Conservation (phyloP, 2,113 vertebrate species). For the Sarotherodon lohbergeri region DNA sequence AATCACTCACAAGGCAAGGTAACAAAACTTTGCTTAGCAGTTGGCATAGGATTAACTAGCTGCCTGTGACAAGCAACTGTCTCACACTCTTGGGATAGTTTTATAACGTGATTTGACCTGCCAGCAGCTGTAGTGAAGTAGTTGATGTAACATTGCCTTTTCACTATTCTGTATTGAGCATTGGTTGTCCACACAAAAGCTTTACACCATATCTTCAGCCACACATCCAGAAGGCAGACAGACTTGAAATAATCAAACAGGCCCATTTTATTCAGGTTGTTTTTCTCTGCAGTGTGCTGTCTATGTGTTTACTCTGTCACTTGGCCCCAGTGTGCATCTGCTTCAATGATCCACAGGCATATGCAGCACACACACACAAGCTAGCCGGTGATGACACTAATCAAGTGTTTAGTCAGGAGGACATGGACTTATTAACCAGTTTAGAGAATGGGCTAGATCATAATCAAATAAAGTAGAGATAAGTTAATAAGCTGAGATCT, state of each 20-base stretch:
- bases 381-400: slow-evolving; percentile 48
- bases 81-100: neutral
- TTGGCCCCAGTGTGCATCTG: slow-evolving; percentile 15
- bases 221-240: neutral
- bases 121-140: neutral
- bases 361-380: neutral
- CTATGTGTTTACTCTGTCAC: slow-evolving; percentile 39
- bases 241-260: neutral
- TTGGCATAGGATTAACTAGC: neutral
- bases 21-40: neutral
- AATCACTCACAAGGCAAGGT: neutral
- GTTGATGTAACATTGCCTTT: neutral
- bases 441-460: slow-evolving; percentile 21
- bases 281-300: slow-evolving; percentile 17
- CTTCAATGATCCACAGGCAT: slow-evolving; percentile 9
- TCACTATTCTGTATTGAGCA: neutral
- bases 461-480: slow-evolving; percentile 50
- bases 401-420: slow-evolving; percentile 39
- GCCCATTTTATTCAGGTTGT: neutral
- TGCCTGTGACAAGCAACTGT: neutral
- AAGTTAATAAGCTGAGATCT: slow-evolving; percentile 48
- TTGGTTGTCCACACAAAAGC: neutral
- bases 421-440: slow-evolving; percentile 48
- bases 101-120: neutral
- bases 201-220: neutral